phyloP scores from a whole-genome alignment of 2,113 vertebrate genomes.

The Hystrix cristata region DNA sequence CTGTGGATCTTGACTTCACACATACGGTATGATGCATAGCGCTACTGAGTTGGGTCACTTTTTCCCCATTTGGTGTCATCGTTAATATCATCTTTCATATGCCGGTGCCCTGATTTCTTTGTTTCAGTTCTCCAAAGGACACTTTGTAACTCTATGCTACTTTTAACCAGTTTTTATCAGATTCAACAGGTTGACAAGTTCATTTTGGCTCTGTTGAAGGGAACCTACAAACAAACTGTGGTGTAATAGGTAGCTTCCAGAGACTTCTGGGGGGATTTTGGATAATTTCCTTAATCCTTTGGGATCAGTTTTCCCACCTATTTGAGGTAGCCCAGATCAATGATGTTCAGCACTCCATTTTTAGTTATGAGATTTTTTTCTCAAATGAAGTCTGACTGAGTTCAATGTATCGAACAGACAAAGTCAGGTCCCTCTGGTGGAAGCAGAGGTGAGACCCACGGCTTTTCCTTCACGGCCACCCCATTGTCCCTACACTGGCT shows the following conservation, averaged over 20 bases:
- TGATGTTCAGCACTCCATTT: background rate
- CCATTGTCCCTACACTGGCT: background rate
- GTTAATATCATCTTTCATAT: background rate
- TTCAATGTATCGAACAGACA: background rate
- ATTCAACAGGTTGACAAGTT: background rate
- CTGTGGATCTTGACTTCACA: background rate
- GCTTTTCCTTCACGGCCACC: background rate
- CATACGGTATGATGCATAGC: background rate
- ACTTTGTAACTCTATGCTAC: background rate
- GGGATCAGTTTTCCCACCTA: background rate
- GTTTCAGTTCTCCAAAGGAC: background rate
- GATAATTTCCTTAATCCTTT: background rate
- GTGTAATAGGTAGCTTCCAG: background rate
- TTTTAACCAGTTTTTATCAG: constrained; percentile 10
- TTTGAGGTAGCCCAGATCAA: background rate
- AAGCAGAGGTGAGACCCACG: background rate
- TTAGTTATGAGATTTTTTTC: background rate
- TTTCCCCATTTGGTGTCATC: background rate
- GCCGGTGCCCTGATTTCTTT: background rate
- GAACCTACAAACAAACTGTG: background rate
- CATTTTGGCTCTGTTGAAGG: constrained; percentile 45
- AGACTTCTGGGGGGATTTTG: background rate
- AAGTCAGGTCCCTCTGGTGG: constrained; percentile 5
- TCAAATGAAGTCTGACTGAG: constrained; percentile 7
- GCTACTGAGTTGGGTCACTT: background rate